phyloP scores from a whole-genome alignment of 2,113 vertebrate species.

The Chauna torquata region DNA sequence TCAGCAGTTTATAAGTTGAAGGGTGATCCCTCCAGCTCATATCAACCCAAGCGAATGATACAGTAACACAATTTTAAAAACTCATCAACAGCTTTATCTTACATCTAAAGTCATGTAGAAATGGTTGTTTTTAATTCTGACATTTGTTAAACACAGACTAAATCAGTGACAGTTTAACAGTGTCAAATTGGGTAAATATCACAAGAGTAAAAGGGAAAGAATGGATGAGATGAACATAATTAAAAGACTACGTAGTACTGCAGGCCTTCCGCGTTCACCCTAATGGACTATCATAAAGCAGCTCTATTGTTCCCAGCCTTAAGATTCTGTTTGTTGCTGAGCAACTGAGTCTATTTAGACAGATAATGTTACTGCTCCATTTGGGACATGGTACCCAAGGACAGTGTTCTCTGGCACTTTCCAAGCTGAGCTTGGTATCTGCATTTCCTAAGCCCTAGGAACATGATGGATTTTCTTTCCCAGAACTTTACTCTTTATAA shows the following conservation, averaged over 20 bases:
- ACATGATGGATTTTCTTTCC: rapidly evolving
- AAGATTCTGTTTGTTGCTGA: constrained; percentile 1
- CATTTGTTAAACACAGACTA: neutral
- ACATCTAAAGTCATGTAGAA: neutral
- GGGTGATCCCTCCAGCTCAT: neutral
- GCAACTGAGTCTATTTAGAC: neutral
- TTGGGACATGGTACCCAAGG: neutral
- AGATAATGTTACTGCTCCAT: neutral
- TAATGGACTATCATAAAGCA: neutral
- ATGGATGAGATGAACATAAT: neutral
- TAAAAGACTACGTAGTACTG: neutral
- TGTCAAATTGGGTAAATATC: neutral
- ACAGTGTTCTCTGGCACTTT: neutral
- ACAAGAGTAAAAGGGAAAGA: neutral
- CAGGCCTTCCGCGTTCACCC: neutral
- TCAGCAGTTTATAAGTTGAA: neutral
- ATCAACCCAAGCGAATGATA: neutral
- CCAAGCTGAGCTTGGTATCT: too few species aligned
- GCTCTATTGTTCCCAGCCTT: neutral
- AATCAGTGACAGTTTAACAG: neutral
- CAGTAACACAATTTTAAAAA: neutral
- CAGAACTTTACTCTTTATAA: neutral
- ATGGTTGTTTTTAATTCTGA: neutral
- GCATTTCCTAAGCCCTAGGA: neutral
- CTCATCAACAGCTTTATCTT: neutral